phyloP scores from a whole-genome alignment of 2,888 invertebrate species.

The Stenolophus ochropezus region DNA sequence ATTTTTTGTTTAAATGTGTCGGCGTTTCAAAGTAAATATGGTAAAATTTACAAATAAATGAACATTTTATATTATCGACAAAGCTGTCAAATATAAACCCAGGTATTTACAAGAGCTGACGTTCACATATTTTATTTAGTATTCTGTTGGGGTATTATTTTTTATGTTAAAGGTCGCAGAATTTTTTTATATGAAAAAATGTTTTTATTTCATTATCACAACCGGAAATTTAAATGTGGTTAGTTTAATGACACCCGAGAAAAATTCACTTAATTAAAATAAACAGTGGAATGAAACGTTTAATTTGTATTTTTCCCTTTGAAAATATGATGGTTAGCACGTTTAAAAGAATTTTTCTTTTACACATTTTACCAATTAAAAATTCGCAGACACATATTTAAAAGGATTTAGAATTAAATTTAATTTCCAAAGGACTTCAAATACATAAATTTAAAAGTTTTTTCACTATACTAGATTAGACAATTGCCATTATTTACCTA shows the following conservation, averaged over 20 bases:
- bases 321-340: too few relatives aligned
- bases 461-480: too few relatives aligned
- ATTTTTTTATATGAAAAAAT: neutral
- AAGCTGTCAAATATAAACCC: neutral
- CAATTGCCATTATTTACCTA: too few relatives aligned
- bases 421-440: too few relatives aligned
- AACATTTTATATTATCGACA: slow-evolving; percentile 20
- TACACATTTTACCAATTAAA: too few relatives aligned
- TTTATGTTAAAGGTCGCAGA: neutral
- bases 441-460: too few relatives aligned
- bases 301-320: neutral
- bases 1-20: too few relatives aligned
- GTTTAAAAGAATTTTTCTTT: too few relatives aligned
- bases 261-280: slow-evolving; percentile 7
- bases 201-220: slow-evolving; percentile 2
- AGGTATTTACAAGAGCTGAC: neutral
- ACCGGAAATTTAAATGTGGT: neutral
- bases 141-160: neutral
- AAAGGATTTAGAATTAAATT: too few relatives aligned
- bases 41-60: neutral
- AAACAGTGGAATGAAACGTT: slow-evolving; percentile 2
- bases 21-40: neutral
- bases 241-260: neutral
- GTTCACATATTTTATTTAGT: neutral
- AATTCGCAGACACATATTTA: too few relatives aligned